Evolutionary conservation across 2,113 vertebrate species (phyloP).

Genomic region (Microtus montanus): DNA sequence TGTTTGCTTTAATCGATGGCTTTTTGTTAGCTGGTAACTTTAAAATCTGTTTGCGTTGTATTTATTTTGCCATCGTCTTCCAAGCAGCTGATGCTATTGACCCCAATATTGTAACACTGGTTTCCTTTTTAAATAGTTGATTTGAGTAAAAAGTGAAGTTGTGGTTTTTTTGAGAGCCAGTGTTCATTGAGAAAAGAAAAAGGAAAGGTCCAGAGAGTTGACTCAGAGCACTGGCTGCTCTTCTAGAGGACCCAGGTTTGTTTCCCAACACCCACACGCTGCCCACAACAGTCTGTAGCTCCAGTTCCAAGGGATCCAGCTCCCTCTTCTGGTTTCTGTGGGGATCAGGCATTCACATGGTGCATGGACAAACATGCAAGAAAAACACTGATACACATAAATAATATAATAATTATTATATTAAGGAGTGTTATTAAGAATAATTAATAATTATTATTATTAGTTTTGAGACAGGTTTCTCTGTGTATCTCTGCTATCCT

Average conservation of each 20-base stretch:
- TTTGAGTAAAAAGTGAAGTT: conserved; percentile 6
- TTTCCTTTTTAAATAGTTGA: conserved; percentile 45
- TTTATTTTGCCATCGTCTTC: background rate
- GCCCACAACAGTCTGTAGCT: background rate
- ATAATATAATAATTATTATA: background rate
- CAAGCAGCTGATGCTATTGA: background rate
- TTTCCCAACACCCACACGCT: background rate
- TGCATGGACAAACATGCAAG: background rate
- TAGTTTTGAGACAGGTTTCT: background rate
- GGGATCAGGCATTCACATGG: background rate
- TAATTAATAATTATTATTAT: background rate
- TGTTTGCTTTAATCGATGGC: background rate
- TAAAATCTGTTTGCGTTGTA: background rate
- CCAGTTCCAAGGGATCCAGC: background rate
- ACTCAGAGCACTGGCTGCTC: background rate
- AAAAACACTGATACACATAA: background rate
- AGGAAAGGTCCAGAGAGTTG: background rate
- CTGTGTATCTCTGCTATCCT: background rate
- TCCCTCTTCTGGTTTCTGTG: background rate
- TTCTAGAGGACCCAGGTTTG: background rate
- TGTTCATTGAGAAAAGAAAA: background rate
- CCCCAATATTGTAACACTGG: background rate
- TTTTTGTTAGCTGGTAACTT: conserved; percentile 6
- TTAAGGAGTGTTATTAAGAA: background rate
- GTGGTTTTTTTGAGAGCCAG: background rate